Conservation (phyloP, 2,797 vertebrate species). For the Toxotes lorentzi region DNA sequence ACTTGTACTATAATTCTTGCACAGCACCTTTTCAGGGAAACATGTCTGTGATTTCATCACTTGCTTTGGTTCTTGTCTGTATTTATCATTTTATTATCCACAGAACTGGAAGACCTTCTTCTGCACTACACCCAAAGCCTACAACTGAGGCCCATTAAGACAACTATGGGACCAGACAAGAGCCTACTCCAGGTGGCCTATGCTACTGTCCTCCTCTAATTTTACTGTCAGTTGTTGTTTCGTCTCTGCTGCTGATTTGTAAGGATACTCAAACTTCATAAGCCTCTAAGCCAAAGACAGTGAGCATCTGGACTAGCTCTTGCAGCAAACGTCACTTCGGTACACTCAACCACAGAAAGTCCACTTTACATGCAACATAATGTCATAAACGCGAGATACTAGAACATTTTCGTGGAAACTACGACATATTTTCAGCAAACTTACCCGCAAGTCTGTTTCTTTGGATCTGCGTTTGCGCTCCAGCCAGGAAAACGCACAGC, state of each 20-base stretch:
- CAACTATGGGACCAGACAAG: not conserved
- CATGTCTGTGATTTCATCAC: not conserved
- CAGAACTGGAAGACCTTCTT: not conserved
- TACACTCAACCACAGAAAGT: slow-evolving; percentile 9
- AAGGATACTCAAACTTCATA: not conserved
- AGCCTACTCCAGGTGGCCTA: slow-evolving; percentile 19
- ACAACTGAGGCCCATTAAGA: not conserved
- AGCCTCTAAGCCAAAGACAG: not conserved
- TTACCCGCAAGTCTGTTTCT: slow-evolving; percentile 65
- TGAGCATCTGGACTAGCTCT: slow-evolving; percentile 45
- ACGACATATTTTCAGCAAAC: slow-evolving; percentile 38
- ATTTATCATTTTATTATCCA: slow-evolving; percentile 1
- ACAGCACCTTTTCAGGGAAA: not conserved
- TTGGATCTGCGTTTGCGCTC: slow-evolving; percentile 49
- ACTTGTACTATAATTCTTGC: not conserved
- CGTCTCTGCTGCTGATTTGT: slow-evolving; percentile 20
- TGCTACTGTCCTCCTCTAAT: slow-evolving; percentile 2
- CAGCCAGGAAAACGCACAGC: slow-evolving; percentile 70
- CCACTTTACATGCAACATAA: not conserved
- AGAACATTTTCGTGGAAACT: not conserved
- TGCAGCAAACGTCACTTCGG: slow-evolving; percentile 11
- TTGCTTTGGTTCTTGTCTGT: slow-evolving; percentile 2
- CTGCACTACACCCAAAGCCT: not conserved
- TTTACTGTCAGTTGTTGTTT: not conserved
- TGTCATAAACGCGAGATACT: rapidly evolving